Evolutionary conservation across 2,113 vertebrate species (phyloP).

Genomic region (Eurystomus gularis): DNA sequence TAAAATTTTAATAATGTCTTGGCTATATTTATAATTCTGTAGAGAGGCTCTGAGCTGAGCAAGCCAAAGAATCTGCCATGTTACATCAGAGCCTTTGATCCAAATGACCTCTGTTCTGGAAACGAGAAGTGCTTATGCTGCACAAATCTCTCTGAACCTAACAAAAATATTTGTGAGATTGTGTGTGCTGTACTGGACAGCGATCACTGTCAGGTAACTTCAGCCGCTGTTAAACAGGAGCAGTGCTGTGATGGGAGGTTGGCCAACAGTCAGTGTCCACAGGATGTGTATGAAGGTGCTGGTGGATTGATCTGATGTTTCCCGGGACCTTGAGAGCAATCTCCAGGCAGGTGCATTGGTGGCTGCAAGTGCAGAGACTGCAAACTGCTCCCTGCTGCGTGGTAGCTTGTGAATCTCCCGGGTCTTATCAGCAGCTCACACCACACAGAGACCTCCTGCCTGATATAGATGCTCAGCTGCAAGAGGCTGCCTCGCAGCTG

Average conservation of each 20-base stretch:
- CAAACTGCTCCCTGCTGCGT: not conserved
- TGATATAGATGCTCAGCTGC: not conserved
- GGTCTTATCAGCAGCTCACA: slow-evolving; percentile 35
- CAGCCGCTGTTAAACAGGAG: not conserved
- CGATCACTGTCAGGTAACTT: not conserved
- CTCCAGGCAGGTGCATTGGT: not conserved
- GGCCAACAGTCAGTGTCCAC: not conserved
- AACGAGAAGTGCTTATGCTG: not conserved
- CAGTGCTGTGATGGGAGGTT: not conserved
- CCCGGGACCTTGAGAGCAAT: not conserved
- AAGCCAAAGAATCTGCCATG: not conserved
- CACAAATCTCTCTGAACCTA: not conserved
- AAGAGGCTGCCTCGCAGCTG: not conserved
- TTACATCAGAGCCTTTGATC: slow-evolving; percentile 45
- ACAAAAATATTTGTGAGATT: not conserved
- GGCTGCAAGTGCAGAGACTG: not conserved
- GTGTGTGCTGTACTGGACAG: not conserved
- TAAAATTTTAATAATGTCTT: slow-evolving; percentile 53
- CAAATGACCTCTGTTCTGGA: not conserved
- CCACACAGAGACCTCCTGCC: slow-evolving; percentile 5
- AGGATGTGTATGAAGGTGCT: not conserved
- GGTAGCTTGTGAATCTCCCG: not conserved
- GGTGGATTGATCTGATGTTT: not conserved
- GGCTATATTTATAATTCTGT: slow-evolving; percentile 4
- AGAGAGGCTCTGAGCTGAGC: not conserved